Base-by-base conservation (phyloP, 1,140 invertebrate species). In the Trichonephila clavata region DNA sequence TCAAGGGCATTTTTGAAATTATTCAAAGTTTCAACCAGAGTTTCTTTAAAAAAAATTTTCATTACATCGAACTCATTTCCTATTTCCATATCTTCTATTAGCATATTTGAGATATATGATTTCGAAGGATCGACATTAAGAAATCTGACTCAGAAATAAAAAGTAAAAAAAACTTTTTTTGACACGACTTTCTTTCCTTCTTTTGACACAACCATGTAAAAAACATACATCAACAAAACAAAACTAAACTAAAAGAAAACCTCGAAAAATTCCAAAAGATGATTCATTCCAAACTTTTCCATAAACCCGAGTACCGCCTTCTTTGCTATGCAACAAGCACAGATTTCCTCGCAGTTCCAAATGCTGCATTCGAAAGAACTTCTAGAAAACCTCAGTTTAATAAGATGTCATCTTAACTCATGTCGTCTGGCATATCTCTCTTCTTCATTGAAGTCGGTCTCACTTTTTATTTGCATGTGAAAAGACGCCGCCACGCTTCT, bases 341-440 rank as follows among this genome's bases (percentile, higher is more conserved):
- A 16, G 27, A 16, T 24, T 50, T 50, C 50, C 21, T 8, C n/a
- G 20, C 63, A 65, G 27, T 1, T 18, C 71, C 71, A 20, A 77
- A 77, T 20, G 32, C 71, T 27, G 18, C 39, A 14, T 68, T n/a
- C 24, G 18, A 32, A 77, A 32, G 27, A 32, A 32, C 27, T 77
- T 77, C 18, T 32, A 16, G 6, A 18, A 77, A 77, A 39, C 71
- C 27, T 77, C 27, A 20, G 71, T 77, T 77, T 77, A 77, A 77
- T 77, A 77, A 77, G 71, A 77, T 77, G 71, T 77, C 71, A 77
- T 77, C 71, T 77, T 77, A 77, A 77, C 71, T 77, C 71, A 39
- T 77, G 71, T 77, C 27, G 24, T 21, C n/a, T n/a, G 21, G 63
- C 10, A 68, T 68, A n/a, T 68, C 65, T 24, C n/a, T 68, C 65